Base-by-base conservation (phyloP, 2,113 vertebrate genomes). In the Pseudopipra pipra region DNA sequence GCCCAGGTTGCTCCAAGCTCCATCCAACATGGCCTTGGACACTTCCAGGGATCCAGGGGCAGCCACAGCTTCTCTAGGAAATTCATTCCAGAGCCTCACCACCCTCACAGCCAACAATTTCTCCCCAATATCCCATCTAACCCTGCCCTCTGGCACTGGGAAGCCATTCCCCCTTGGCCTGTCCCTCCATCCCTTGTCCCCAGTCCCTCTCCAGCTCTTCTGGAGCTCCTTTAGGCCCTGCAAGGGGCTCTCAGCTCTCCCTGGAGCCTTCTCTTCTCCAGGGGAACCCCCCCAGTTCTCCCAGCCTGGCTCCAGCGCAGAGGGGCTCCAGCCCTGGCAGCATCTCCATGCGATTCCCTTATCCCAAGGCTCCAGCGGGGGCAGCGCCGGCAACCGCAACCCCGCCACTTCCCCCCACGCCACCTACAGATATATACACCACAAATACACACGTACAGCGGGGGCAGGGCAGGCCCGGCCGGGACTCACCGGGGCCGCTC, bases 1-100 rank as follows among this genome's bases (percentile, higher is more conserved):
- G 0, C 33, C 23, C 61, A 54, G 47, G 4, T 0, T 1, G 18
- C 8, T 54, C 39, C 63, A 37, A 61, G 7, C 17, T 37, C 54
- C 0, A 0, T 58, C 68, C 51, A 74, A 0, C 27, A 52, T n/a
- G 68, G 22, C 44, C 44, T 58, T 37, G 76, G 31, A 2, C 59
- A 74, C 9, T n/a, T 0, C 76, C 86, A 89, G 76, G 31, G 27
- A 66, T 59, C 12, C 74, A 79, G 61, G 33, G 19, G 22, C 37
- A 81, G 67, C 51, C 76, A 35, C 67, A 73, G 51, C 67, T 43
- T 1, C 49, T 72, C 66, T 65, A 43, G 24, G 13, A 13, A 49
- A 49, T 14, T 14, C 13, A 14, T 49, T 7, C 49, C 49, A 79
- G 56, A 27, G 63, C 12, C 31, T 68, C 1, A 0, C 0, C 47